Base-by-base conservation (phyloP, 1,140 invertebrate species). In the Papilio polytes region DNA sequence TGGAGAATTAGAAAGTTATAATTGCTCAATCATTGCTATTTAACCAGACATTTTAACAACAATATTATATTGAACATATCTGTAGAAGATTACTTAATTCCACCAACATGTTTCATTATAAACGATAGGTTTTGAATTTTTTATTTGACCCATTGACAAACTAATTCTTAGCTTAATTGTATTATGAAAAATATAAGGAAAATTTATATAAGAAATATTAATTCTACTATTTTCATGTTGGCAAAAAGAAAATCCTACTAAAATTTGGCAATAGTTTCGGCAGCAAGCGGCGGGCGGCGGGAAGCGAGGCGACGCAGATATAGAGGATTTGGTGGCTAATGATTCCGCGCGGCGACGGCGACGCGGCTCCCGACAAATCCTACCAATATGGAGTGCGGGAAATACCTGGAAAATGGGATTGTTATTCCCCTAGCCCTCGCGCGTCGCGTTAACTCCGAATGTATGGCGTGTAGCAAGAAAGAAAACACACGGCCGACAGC, bases 371-470 rank as follows among this genome's bases (percentile, higher is more conserved):
- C 86, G 83, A 88, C 88, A 94, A 94, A 94, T 93, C 92, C 93
- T 83, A 85, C 88, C 91, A 90, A 93, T 94, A 93, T 90, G 89
- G 90, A 90, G 86, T 86, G 86, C 87, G 89, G 87, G 87, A 90
- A 90, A 91, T 94, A 94, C 91, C 90, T 92, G 90, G 90, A 90
- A 94, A 93, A 94, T 91, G 88, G 85, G 87, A 90, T 89, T 89
- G 87, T 87, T 89, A 90, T 90, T 89, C 87, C 83, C 84, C 78
- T 83, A 80, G 44, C 88, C 89, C 86, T 87, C 86, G 85, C 82
- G 78, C 83, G 80, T 81, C 84, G 84, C 85, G 85, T 87, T 88
- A 85, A 86, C 79, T 78, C 84, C 80, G 85, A 85, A 91, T 92
- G 88, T 92, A 89, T 88, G 83, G 89, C 83, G 88, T 89, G 88